phyloP scores from a whole-genome alignment of 2,113 vertebrate genomes.

The Diphyllodes magnificus region DNA sequence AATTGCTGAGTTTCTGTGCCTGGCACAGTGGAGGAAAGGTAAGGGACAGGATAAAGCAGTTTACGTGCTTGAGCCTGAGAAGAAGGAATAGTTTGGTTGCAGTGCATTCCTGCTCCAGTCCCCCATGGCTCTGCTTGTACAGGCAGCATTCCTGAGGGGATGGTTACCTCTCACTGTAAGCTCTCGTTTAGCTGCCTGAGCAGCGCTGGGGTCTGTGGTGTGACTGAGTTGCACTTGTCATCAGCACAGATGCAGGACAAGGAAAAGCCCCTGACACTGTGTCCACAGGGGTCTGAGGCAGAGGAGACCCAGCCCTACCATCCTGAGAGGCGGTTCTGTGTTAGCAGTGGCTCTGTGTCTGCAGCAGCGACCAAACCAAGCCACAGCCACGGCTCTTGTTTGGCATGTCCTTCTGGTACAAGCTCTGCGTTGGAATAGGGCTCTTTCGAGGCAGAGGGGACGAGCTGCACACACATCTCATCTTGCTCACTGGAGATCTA shows the following conservation, averaged over 20 bases:
- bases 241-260: accelerated
- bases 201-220: accelerated
- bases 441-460: neutral
- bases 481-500: neutral
- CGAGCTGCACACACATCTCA: neutral
- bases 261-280: neutral
- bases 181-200: neutral
- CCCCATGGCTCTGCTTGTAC: neutral
- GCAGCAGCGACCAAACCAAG: accelerated
- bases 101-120: neutral
- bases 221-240: neutral
- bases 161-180: neutral
- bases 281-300: accelerated
- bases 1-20: neutral
- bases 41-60: neutral
- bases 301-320: neutral
- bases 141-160: neutral
- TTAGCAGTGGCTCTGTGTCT: neutral
- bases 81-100: neutral
- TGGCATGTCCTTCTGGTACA: neutral
- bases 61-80: neutral
- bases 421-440: neutral
- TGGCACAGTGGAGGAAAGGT: neutral
- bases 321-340: neutral
- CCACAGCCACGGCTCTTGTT: accelerated